Conservation (phyloP, 2,113 vertebrate species). For the Sorex araneus region DNA sequence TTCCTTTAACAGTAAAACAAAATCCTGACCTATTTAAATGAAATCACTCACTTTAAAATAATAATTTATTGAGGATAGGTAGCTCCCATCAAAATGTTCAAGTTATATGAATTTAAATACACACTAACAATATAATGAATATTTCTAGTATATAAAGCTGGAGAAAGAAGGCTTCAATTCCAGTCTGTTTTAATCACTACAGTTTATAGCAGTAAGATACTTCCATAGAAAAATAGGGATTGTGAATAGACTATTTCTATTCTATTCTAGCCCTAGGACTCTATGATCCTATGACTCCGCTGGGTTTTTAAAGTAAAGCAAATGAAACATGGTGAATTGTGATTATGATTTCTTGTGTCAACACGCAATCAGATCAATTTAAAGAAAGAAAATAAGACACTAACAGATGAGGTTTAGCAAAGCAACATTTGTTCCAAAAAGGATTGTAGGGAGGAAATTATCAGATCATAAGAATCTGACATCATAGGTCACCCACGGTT, state of each 20-base stretch:
- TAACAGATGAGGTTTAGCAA: not conserved
- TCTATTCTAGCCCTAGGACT: conserved; percentile 10
- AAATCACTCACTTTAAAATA: not conserved
- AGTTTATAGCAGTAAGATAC: not conserved
- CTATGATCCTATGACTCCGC: not conserved
- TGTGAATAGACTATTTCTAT: not conserved
- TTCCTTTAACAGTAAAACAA: conserved; percentile 14
- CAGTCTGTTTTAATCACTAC: not conserved
- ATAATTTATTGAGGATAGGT: not conserved
- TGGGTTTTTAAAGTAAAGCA: conserved; percentile 25
- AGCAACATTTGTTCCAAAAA: conserved; percentile 44
- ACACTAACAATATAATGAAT: not conserved
- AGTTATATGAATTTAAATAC: not conserved
- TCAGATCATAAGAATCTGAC: not conserved
- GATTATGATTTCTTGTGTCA: not conserved
- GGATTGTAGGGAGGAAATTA: conserved; percentile 5
- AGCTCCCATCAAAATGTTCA: not conserved
- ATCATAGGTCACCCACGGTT: not conserved
- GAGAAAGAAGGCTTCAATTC: not conserved
- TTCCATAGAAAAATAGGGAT: not conserved
- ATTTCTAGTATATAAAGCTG: not conserved
- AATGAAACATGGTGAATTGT: not conserved
- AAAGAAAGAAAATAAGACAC: conserved; percentile 33
- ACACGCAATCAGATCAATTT: not conserved
- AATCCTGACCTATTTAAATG: conserved; percentile 25